Conservation (phyloP, 1,140 invertebrate species). For the Drosophila ohnishii region DNA sequence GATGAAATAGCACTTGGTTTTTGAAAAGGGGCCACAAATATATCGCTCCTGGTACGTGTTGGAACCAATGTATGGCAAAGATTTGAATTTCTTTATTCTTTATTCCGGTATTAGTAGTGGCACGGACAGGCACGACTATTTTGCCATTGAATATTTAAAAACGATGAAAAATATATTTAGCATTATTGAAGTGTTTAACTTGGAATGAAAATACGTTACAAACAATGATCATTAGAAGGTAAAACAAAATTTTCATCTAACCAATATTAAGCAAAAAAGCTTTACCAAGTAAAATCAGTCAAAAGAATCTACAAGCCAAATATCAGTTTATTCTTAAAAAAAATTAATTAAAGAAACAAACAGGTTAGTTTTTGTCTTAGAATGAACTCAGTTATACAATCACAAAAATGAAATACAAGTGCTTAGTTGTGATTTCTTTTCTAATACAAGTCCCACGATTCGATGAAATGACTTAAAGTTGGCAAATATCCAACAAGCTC, state of each 20-base stretch:
- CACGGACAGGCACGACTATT: neutral
- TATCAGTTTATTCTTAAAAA: too few relatives aligned
- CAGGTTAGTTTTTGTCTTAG: too few relatives aligned
- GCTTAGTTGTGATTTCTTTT: neutral
- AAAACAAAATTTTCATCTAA: too few relatives aligned
- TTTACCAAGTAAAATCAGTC: too few relatives aligned
- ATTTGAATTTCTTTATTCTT: neutral
- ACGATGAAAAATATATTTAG: neutral
- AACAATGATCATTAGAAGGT: too few relatives aligned
- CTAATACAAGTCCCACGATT: neutral
- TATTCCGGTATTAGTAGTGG: neutral
- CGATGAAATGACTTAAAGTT: slow-evolving; percentile 26
- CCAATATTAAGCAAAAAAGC: too few relatives aligned
- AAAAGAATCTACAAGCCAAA: too few relatives aligned
- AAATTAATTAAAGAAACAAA: too few relatives aligned
- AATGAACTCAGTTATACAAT: too few relatives aligned
- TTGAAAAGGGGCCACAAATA: neutral
- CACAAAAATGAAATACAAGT: too few relatives aligned
- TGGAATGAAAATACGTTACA: neutral
- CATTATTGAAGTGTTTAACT: neutral
- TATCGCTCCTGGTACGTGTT: neutral
- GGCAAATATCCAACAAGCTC: slow-evolving; percentile 13
- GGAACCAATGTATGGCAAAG: neutral
- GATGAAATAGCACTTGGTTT: neutral
- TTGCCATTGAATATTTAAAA: neutral